These are phyloP conservation scores for Cirrhinus molitorella DNA, from an alignment of 2,797 vertebrate genomes.

Conservation along the genomic window DNA sequence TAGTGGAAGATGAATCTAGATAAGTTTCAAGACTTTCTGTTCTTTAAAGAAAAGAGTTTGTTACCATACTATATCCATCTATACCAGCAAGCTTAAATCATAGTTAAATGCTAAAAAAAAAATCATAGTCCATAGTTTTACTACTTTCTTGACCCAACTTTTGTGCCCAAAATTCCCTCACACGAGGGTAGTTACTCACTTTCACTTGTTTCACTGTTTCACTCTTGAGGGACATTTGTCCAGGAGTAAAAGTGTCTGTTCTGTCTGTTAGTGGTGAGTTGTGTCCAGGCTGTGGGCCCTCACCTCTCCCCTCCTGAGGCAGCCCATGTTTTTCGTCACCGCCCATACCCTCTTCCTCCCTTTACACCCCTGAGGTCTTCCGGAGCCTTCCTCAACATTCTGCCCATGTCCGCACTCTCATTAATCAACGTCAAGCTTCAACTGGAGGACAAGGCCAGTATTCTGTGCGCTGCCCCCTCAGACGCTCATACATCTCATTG, in stretches of 20 bases:
- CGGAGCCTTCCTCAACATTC: conserved; percentile 83
- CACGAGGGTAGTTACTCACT: background rate
- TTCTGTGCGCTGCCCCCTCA: conserved; percentile 87
- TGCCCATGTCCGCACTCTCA: conserved; percentile 91
- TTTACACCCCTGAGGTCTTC: conserved; percentile 82
- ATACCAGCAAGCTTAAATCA: background rate
- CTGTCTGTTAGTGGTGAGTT: conserved; percentile 48
- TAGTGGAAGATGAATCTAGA: background rate
- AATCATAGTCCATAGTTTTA: background rate
- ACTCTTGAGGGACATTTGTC: conserved; percentile 62
- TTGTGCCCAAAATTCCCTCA: background rate
- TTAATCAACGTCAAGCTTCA: conserved; percentile 97
- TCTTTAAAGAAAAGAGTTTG: background rate
- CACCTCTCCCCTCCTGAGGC: conserved; percentile 55
- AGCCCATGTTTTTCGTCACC: conserved; percentile 60
- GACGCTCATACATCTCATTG: conserved; percentile 94
- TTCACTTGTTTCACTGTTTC: conserved; percentile 32
- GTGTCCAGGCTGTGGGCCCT: conserved; percentile 39
- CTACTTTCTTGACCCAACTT: background rate
- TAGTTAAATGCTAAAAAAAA: background rate
- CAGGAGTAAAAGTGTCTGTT: conserved; percentile 48
- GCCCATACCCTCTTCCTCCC: conserved; percentile 75
- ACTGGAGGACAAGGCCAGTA: conserved; percentile 90
- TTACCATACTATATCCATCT: background rate
- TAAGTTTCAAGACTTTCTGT: background rate